These are phyloP conservation scores for Anguilla japonica DNA, from an alignment of 2,113 vertebrate species.

Conservation along the genomic window DNA sequence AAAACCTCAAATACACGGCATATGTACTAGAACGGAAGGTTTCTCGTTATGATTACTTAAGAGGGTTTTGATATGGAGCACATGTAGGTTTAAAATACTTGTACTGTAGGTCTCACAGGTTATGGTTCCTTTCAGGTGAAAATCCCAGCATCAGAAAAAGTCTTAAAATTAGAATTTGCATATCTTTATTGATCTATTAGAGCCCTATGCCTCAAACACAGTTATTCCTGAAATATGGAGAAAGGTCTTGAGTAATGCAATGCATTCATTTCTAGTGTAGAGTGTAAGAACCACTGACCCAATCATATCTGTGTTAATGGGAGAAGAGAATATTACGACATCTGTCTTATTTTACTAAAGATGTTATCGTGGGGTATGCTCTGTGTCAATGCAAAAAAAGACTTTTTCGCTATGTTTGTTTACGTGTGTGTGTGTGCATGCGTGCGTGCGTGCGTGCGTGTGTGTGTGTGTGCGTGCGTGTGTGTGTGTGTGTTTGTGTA, in stretches of 20 bases:
- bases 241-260: background rate
- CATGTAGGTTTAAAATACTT: background rate
- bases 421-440: background rate
- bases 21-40: background rate
- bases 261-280: background rate
- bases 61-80: no score
- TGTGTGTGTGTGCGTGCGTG: background rate
- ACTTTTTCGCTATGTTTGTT: background rate
- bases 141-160: background rate
- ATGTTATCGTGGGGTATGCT: background rate
- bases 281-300: background rate
- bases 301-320: background rate
- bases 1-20: background rate
- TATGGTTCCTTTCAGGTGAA: background rate
- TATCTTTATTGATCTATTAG: slow-evolving; percentile 1
- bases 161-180: background rate
- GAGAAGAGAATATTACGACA: background rate
- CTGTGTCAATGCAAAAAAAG: background rate
- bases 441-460: background rate
- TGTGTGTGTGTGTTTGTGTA: background rate
- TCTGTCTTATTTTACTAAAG: background rate
- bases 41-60: background rate
- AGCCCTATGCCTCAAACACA: background rate
- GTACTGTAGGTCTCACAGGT: background rate
- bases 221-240: background rate